These are phyloP conservation scores for Hycleus cichorii DNA, from an alignment of 1,140 invertebrate species.

Conservation along the genomic window DNA sequence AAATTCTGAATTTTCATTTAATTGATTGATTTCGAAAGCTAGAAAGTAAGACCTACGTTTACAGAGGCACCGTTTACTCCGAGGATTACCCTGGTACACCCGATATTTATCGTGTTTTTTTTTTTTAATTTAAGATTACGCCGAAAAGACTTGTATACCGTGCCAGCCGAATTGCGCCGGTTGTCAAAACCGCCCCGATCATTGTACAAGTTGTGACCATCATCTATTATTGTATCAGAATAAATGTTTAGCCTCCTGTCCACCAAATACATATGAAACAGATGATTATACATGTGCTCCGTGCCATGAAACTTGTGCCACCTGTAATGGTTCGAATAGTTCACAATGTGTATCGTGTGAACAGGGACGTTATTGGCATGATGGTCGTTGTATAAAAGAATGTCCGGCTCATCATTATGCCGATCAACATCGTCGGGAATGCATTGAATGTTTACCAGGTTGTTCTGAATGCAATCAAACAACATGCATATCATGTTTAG, in stretches of 20 bases:
- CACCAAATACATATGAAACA: conserved; percentile 70
- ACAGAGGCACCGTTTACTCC: no score
- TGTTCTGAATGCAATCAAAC: conserved; percentile 61
- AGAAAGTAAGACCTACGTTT: no score
- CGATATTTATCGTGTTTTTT: neutral
- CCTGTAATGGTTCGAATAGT: conserved; percentile 69
- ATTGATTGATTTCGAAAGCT: no score
- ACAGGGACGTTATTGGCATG: conserved; percentile 55
- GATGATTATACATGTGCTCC: conserved; percentile 72
- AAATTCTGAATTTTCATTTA: no score
- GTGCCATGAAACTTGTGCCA: conserved; percentile 73
- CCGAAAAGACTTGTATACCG: conserved; percentile 66
- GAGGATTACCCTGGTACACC: no score
- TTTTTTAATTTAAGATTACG: conserved; percentile 47
- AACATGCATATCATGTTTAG: conserved; percentile 60
- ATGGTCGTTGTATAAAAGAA: conserved; percentile 54
- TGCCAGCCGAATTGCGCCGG: conserved; percentile 74
- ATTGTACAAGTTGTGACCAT: conserved; percentile 76
- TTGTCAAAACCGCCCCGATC: conserved; percentile 70
- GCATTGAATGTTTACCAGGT: conserved; percentile 61
- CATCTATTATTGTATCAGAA: conserved; percentile 72
- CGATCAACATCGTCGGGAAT: conserved; percentile 68
- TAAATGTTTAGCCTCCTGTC: conserved; percentile 74
- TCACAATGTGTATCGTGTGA: conserved; percentile 75
- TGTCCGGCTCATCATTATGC: conserved; percentile 66